phyloP scores from a whole-genome alignment of 2,797 vertebrate genomes.

The Rallus crepitans region DNA sequence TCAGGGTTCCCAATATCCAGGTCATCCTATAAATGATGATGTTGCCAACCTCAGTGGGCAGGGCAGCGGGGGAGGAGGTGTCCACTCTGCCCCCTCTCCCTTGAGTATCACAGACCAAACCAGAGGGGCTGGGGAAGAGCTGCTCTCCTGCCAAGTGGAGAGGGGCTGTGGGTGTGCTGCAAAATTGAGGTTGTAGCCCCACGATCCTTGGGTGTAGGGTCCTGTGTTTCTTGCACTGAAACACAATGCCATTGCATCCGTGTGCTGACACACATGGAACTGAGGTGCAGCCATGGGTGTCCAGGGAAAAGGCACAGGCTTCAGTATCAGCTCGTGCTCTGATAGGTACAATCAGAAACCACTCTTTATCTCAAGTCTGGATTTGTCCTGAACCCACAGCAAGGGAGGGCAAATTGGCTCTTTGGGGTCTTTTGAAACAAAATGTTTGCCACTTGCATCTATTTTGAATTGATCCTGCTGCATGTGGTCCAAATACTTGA shows the following conservation, averaged over 20 bases:
- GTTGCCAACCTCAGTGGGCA: rapidly evolving
- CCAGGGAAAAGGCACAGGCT: background rate
- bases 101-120: rapidly evolving
- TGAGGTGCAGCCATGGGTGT: rapidly evolving
- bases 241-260: too few relatives aligned
- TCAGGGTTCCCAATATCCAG: background rate
- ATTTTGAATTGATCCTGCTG: background rate
- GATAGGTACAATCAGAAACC: background rate
- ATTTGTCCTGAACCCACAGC: background rate
- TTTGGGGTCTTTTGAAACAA: background rate
- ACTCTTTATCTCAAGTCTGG: background rate
- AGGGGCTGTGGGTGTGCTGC: too few relatives aligned
- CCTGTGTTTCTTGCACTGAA: background rate
- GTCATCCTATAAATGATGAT: background rate
- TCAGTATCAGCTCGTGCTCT: background rate
- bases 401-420: background rate
- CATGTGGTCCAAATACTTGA: background rate
- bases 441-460: rapidly evolving
- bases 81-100: background rate
- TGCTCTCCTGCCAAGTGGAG: background rate
- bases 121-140: background rate
- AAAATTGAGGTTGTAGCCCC: background rate
- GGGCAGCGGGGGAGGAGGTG: rapidly evolving
- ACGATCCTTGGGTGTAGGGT: rapidly evolving
- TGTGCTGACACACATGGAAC: background rate